Conservation (phyloP, 2,113 vertebrate species). For the Myotis yumanensis region DNA sequence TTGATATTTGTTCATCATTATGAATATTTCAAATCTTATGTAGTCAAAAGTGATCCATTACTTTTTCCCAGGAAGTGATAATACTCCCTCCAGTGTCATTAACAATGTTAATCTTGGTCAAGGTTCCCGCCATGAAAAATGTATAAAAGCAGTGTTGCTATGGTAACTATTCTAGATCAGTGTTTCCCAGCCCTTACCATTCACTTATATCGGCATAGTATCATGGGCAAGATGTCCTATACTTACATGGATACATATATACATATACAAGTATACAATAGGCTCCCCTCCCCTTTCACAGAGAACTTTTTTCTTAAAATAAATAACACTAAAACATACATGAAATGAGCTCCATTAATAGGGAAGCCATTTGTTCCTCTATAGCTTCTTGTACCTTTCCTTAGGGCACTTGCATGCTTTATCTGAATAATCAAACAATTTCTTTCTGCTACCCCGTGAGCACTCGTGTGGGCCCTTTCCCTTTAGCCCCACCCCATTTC, state of each 20-base stretch:
- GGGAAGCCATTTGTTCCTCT: neutral
- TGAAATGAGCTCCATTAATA: neutral
- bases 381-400: neutral
- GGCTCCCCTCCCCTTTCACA: neutral
- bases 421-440: neutral
- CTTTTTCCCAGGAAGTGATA: conserved; percentile 53
- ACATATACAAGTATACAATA: neutral
- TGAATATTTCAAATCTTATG: conserved; percentile 51
- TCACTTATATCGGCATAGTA: neutral
- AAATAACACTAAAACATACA: neutral
- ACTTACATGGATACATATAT: neutral
- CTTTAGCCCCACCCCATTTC: neutral
- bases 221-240: neutral
- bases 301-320: neutral
- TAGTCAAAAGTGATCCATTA: conserved; percentile 64
- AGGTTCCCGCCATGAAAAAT: conserved; percentile 46
- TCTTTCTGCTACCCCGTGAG: neutral
- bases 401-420: neutral
- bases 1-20: conserved; percentile 56
- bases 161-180: conserved; percentile 1
- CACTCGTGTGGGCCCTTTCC: neutral
- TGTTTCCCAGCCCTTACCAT: neutral
- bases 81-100: conserved; percentile 45
- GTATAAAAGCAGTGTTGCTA: conserved; percentile 29
- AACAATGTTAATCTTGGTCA: conserved; percentile 59